Percentiles rank a stretch among this genome's conserved stretches.
Conservation (phyloP, 2,888 invertebrate species). For the Andrena camellia region DNA sequence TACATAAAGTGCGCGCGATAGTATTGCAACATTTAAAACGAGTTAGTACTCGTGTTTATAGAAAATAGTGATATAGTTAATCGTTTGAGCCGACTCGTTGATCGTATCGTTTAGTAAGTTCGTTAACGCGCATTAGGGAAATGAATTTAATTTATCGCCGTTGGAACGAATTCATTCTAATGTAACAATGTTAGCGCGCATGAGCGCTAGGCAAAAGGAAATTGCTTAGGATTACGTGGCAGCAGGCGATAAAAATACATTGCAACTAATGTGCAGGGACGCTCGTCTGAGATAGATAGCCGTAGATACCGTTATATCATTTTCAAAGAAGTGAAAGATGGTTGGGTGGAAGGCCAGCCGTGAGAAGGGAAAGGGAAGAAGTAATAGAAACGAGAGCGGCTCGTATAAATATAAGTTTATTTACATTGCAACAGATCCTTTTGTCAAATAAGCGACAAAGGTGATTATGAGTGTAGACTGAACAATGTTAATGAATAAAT, state of each 20-base stretch:
- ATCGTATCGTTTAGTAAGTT: neutral
- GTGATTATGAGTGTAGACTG: slow-evolving; percentile 81
- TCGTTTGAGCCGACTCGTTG: no score
- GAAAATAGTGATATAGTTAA: neutral
- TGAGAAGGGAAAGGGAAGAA: neutral
- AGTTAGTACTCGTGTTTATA: neutral
- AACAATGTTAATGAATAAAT: slow-evolving; percentile 78
- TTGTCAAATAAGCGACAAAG: slow-evolving; percentile 80
- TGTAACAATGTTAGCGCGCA: slow-evolving; percentile 56
- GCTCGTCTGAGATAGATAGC: slow-evolving; percentile 1
- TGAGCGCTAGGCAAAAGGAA: slow-evolving; percentile 59
- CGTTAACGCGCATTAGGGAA: neutral
- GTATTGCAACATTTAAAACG: neutral
- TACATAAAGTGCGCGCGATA: neutral
- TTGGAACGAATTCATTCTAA: slow-evolving; percentile 44
- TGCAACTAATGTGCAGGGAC: slow-evolving; percentile 35
- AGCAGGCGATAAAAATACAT: slow-evolving; percentile 60
- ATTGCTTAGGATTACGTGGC: slow-evolving; percentile 67
- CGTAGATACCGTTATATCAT: slow-evolving; percentile 9
- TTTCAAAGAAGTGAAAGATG: neutral
- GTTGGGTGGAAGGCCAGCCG: neutral
- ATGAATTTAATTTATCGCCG: slow-evolving; percentile 32
- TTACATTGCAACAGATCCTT: slow-evolving; percentile 84
- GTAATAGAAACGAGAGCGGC: slow-evolving; percentile 19
- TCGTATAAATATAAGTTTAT: slow-evolving; percentile 85